A percentile compares a stretch with the other conserved stretches of the same genome.
These are phyloP conservation scores for Drosophila meridiana DNA, from an alignment of 2,888 invertebrate genomes.

Conservation along the genomic window DNA sequence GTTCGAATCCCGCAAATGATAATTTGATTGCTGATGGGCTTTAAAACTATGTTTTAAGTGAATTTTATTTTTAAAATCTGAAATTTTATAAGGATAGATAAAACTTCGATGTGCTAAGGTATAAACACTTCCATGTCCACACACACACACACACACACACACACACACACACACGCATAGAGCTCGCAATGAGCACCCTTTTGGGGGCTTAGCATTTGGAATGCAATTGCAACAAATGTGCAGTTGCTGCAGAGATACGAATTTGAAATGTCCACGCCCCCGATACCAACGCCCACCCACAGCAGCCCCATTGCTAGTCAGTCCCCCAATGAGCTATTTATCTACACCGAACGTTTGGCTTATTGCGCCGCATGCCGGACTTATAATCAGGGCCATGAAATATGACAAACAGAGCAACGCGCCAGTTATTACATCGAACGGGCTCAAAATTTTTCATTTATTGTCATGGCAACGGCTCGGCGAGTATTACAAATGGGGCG, in stretches of 20 bases:
- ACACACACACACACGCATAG: conserved; percentile 7
- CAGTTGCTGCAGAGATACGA: conserved; percentile 49
- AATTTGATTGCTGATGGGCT: no score
- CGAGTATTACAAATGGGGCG: conserved; percentile 8
- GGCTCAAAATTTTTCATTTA: conserved; percentile 77
- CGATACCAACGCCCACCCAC: not conserved
- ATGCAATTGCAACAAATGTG: conserved; percentile 54
- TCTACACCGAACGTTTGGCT: conserved; percentile 42
- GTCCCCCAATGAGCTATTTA: conserved; percentile 46
- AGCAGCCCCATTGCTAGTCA: conserved; percentile 8
- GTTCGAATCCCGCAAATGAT: no score
- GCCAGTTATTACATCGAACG: conserved; percentile 72
- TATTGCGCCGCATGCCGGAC: conserved; percentile 49
- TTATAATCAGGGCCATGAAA: conserved; percentile 61
- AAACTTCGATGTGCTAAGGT: conserved; percentile 23
- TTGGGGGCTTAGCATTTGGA: conserved; percentile 43
- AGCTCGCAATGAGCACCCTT: conserved; percentile 29
- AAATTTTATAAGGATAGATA: conserved; percentile 29
- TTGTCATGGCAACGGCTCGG: conserved; percentile 55
- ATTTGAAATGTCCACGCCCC: conserved; percentile 37
- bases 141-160: not conserved
- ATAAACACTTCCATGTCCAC: not conserved
- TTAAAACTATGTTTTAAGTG: not conserved
- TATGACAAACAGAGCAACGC: conserved; percentile 72
- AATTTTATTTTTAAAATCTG: not conserved